Evolutionary conservation across 2,113 vertebrate genomes (phyloP).

Genomic region (Pandion haliaetus): DNA sequence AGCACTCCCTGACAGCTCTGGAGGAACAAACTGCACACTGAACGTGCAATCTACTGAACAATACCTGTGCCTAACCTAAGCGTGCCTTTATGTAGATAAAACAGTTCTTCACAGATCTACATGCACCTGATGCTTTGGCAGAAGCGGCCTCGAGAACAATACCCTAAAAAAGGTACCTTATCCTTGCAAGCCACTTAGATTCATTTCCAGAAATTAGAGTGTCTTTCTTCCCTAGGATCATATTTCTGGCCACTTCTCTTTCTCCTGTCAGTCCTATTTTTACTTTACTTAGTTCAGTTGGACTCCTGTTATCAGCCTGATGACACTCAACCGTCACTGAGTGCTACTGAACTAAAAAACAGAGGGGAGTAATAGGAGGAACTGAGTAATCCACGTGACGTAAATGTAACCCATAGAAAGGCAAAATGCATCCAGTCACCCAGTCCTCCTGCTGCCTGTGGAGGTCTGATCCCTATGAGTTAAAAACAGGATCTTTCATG

Average conservation of each 20-base stretch:
- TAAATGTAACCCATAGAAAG: neutral
- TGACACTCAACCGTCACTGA: slow-evolving; percentile 9
- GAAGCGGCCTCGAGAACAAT: neutral
- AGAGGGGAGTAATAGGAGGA: neutral
- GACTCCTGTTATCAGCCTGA: slow-evolving; percentile 19
- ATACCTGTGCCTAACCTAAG: neutral
- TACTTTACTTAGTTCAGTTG: slow-evolving; percentile 19
- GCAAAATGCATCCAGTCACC: neutral
- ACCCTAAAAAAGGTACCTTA: neutral
- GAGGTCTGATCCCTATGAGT: neutral
- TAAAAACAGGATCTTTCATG: neutral
- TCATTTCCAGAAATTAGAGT: neutral
- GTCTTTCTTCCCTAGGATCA: neutral
- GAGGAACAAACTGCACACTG: neutral
- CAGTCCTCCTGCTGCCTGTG: neutral
- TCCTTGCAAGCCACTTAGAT: neutral
- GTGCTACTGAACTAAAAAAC: slow-evolving; percentile 6
- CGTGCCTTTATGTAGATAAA: neutral
- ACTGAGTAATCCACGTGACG: neutral
- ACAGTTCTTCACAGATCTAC: neutral
- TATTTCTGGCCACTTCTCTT: neutral
- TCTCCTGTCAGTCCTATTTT: slow-evolving; percentile 54
- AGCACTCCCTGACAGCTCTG: slow-evolving; percentile 12
- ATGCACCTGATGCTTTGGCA: neutral
- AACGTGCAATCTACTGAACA: neutral